Percentiles rank a stretch among this genome's conserved stretches.
These are phyloP conservation scores for Myotis pilosus DNA, from an alignment of 2,797 vertebrate genomes.

Conservation along the genomic window DNA sequence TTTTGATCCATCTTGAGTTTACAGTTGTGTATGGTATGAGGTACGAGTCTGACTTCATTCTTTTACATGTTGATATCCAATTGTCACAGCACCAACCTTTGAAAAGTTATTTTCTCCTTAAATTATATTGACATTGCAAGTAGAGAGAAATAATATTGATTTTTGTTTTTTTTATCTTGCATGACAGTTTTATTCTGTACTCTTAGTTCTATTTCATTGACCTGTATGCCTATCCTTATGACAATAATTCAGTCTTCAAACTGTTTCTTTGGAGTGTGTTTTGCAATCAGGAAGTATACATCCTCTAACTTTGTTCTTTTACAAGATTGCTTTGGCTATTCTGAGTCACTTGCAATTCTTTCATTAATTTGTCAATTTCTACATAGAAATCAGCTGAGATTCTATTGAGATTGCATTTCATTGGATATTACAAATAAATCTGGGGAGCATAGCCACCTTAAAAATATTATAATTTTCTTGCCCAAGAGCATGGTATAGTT, in stretches of 20 bases:
- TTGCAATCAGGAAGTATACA: not conserved
- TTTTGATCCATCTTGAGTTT: not conserved
- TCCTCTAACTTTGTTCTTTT: not conserved
- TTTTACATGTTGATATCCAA: not conserved
- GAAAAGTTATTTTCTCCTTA: not conserved
- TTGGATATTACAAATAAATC: not conserved
- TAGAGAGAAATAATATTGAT: too few species aligned
- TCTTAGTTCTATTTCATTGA: not conserved
- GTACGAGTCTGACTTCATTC: not conserved
- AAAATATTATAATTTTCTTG: not conserved
- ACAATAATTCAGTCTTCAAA: not conserved
- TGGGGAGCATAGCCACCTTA: not conserved
- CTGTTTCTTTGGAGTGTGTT: conserved; percentile 8
- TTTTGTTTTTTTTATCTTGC: too few species aligned
- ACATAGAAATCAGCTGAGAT: not conserved
- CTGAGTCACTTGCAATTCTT: conserved; percentile 8
- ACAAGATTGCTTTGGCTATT: conserved; percentile 25
- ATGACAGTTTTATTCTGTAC: not conserved
- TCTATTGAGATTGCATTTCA: not conserved
- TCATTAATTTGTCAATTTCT: not conserved
- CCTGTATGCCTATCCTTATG: not conserved
- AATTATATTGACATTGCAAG: not conserved
- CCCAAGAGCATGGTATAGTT: not conserved
- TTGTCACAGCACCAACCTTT: not conserved
- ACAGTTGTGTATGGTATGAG: not conserved